Percentiles rank a stretch among this genome's conserved stretches.
Conservation (phyloP, 2,113 vertebrate genomes). For the Microcebus ravelobensis region DNA sequence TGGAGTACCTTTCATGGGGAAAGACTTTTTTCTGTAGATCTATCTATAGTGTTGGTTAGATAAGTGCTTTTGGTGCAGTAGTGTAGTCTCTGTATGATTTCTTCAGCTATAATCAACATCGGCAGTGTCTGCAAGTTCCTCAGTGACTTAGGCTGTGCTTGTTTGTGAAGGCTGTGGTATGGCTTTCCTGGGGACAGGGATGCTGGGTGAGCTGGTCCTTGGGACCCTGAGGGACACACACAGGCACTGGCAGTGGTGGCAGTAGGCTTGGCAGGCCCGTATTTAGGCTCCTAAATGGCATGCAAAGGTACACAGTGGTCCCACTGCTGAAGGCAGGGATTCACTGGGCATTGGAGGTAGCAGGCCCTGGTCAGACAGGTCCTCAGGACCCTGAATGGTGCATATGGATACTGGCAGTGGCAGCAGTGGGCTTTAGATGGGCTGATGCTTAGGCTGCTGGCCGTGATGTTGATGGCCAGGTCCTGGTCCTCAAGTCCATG, state of each 20-base stretch:
- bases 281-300: background rate
- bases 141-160: background rate
- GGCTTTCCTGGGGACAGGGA: background rate
- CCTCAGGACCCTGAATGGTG: background rate
- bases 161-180: background rate
- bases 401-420: background rate
- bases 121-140: background rate
- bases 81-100: background rate
- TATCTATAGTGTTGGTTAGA: background rate
- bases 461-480: background rate
- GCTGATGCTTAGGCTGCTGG: background rate
- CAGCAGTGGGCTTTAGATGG: background rate
- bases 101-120: background rate
- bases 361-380: background rate
- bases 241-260: too few species aligned
- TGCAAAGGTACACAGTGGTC: background rate
- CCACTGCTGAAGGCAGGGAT: background rate
- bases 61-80: background rate
- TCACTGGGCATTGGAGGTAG: background rate
- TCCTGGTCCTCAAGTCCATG: background rate
- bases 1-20: background rate
- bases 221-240: background rate
- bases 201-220: background rate
- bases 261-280: too few species aligned
- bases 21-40: background rate